Conservation (phyloP, 2,797 vertebrate genomes). For the Pteropus rufus region DNA sequence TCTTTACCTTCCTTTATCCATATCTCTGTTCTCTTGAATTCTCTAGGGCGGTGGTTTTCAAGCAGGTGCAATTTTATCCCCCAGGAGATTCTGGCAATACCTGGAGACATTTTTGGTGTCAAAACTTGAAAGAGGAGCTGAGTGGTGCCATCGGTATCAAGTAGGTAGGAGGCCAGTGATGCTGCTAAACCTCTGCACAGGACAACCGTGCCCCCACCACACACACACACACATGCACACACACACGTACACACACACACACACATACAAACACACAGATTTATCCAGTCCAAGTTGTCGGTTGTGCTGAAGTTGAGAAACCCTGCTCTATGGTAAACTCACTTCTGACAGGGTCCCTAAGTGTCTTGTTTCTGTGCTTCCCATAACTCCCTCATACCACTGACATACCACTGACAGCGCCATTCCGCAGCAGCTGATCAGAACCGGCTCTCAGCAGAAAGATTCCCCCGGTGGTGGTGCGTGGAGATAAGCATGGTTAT, state of each 20-base stretch:
- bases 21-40: not conserved
- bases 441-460: not conserved
- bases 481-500: not conserved
- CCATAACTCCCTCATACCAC: not conserved
- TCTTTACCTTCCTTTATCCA: not conserved
- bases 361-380: not conserved
- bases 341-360: not conserved
- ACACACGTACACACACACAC: too few relatives aligned
- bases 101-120: not conserved
- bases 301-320: not conserved
- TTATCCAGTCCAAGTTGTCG: not conserved
- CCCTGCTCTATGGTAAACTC: not conserved
- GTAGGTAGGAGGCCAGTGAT: not conserved
- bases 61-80: not conserved
- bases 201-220: not conserved
- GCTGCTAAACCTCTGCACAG: not conserved
- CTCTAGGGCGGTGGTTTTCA: not conserved
- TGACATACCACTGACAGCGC: not conserved
- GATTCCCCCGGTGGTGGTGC: not conserved
- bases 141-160: not conserved
- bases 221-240: too few relatives aligned
- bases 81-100: not conserved
- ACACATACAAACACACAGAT: not conserved
- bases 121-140: not conserved
- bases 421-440: not conserved